Conservation (phyloP, 2,888 invertebrate genomes). For the Trichogramma evanescens region DNA sequence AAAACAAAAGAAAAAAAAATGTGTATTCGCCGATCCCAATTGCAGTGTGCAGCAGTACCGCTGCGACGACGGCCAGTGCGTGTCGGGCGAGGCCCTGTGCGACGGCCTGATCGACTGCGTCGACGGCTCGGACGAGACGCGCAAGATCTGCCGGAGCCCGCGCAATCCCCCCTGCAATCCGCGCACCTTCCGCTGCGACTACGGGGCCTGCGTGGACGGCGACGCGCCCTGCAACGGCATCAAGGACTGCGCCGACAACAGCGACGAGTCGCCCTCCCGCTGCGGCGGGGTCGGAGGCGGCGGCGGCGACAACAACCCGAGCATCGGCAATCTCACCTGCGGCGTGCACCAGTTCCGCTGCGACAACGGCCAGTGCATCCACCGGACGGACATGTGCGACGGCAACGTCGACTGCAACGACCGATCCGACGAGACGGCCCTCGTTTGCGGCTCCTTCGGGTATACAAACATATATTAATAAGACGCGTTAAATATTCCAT, state of each 20-base stretch:
- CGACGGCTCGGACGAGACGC: conserved; percentile 49
- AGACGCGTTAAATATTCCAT: no score
- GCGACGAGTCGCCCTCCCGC: conserved; percentile 45
- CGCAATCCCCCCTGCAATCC: conserved; percentile 47
- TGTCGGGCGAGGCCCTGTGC: conserved; percentile 43
- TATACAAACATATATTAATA: conserved; percentile 24
- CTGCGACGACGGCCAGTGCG: conserved; percentile 45
- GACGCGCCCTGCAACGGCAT: conserved; percentile 51
- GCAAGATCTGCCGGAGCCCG: conserved; percentile 29
- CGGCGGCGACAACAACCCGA: conserved; percentile 42
- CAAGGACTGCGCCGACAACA: conserved; percentile 50
- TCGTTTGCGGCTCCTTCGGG: conserved; percentile 30
- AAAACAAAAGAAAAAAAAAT: no score
- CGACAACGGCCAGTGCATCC: conserved; percentile 35
- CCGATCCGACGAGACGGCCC: conserved; percentile 35
- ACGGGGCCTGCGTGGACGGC: conserved; percentile 58
- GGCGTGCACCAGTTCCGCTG: conserved; percentile 30
- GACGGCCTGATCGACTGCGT: conserved; percentile 48
- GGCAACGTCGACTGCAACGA: conserved; percentile 38
- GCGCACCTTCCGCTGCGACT: conserved; percentile 55
- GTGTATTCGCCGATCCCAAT: no score
- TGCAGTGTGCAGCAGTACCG: conserved; percentile 26
- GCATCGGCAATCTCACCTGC: conserved; percentile 17
- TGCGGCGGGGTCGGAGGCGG: conserved; percentile 29
- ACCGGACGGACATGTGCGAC: conserved; percentile 30